phyloP scores from a whole-genome alignment of 2,797 vertebrate genomes.

The Mus caroli region DNA sequence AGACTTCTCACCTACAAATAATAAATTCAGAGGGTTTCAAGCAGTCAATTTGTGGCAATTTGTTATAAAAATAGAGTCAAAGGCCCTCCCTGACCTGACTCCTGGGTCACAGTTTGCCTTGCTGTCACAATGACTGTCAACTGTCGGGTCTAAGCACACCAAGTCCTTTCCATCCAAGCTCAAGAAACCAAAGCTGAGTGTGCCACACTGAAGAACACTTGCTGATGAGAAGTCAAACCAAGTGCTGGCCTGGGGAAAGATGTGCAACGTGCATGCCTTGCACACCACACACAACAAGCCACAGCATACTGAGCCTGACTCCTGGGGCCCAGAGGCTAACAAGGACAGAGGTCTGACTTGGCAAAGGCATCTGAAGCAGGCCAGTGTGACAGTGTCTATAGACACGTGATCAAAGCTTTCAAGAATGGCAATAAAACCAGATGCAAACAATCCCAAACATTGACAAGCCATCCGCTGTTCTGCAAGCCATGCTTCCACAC shows the following conservation, averaged over 20 bases:
- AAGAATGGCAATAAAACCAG: slow-evolving; percentile 11
- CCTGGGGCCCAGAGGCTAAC: neutral
- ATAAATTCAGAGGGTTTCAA: neutral
- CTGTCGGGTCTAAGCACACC: neutral
- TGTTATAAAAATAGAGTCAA: slow-evolving; percentile 43
- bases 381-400: neutral
- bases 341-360: neutral
- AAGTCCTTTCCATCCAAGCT: neutral
- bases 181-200: neutral
- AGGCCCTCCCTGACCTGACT: neutral
- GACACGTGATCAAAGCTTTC: neutral
- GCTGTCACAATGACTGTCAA: neutral
- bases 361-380: neutral
- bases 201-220: neutral
- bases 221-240: neutral
- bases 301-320: neutral
- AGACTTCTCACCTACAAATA: neutral
- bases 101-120: neutral
- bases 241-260: neutral
- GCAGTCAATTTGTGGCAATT: neutral
- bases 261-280: neutral
- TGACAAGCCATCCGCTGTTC: neutral
- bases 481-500: neutral
- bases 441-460: neutral
- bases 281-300: neutral